Base-by-base conservation (phyloP, 2,888 invertebrate genomes). In the Lithophane ornitopus region DNA sequence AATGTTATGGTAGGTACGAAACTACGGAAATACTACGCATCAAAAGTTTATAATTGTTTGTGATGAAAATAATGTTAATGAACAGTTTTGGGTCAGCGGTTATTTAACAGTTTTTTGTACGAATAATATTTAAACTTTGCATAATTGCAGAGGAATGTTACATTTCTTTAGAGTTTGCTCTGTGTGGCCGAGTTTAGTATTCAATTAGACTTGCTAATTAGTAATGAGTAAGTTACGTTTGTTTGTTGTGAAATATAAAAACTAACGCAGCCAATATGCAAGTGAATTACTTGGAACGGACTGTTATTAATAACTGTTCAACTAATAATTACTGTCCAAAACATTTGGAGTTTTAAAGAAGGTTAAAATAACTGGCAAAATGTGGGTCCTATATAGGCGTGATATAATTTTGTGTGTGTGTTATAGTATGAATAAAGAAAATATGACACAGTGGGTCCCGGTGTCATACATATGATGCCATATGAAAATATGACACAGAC, bases 141-240 rank as follows among this genome's bases (percentile, higher is more conserved):
- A 83, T 83, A 88, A 88, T 74, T 74, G 66, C 14, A 67, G 69
- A 77, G 73, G 88, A 82, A 85, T 80, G 78, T 71, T 52, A 73
- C 11, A 85, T 85, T 80, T 82, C 56, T 86, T 89, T 84, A 87
- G 74, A 84, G 79, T 82, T 81, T 71, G 70, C 19, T 59, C 76
- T 87, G 83, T 75, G 81, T 69, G 81, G 74, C 73, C 80, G 83
- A 81, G 77, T 81, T 88, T 73, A 76, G 78, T 78, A 84, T 86
- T 89, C 87, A 89, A 90, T 91, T 89, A 90, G 85, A 88, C 84
- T 89, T 89, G 87, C 70, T 90, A 90, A 90, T 90, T 85, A 87
- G 76, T 74, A 83, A 80, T 80, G 73, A 80, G 76, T 79, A 72
- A 72, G 68, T 78, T 87, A 75, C 76, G 82, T 88, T 89, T 84